Evolutionary conservation across 2,797 vertebrate genomes (phyloP).

Genomic region (Mustela erminea): DNA sequence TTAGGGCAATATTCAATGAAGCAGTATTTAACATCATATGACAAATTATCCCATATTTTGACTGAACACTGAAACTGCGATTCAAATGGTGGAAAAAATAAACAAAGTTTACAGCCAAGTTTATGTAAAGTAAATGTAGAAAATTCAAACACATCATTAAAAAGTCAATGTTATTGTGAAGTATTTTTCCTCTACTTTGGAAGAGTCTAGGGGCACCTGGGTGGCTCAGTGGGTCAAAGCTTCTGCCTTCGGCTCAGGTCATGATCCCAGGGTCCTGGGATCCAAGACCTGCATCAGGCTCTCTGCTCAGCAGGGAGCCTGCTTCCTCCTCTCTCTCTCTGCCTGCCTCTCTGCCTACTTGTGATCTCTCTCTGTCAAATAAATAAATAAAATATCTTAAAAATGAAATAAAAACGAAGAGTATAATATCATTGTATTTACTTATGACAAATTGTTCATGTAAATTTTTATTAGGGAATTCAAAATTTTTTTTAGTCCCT

Average conservation of each 20-base stretch:
- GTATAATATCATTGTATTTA: constrained; percentile 48
- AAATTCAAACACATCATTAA: constrained; percentile 40
- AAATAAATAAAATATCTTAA: no score
- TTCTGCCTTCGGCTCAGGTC: no score
- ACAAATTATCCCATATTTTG: background rate
- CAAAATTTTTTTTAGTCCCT: constrained; percentile 66
- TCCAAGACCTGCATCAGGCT: no score
- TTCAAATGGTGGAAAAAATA: constrained; percentile 49
- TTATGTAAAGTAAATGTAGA: constrained; percentile 30
- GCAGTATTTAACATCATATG: background rate
- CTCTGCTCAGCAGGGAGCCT: no score
- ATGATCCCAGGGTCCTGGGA: no score
- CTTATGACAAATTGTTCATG: constrained; percentile 51
- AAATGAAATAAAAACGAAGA: background rate
- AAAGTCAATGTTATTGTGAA: background rate
- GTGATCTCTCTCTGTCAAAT: no score
- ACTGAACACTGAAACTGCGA: constrained; percentile 33
- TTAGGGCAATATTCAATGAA: background rate
- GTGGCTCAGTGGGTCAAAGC: no score
- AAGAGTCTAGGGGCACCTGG: background rate
- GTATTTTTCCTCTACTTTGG: background rate
- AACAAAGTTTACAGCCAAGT: constrained; percentile 15
- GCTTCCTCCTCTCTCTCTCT: no score
- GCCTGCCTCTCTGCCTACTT: no score
- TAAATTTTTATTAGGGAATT: constrained; percentile 70